These are phyloP conservation scores for Sinocyclocheilus rhinocerous DNA, from an alignment of 2,113 vertebrate genomes.

Conservation along the genomic window DNA sequence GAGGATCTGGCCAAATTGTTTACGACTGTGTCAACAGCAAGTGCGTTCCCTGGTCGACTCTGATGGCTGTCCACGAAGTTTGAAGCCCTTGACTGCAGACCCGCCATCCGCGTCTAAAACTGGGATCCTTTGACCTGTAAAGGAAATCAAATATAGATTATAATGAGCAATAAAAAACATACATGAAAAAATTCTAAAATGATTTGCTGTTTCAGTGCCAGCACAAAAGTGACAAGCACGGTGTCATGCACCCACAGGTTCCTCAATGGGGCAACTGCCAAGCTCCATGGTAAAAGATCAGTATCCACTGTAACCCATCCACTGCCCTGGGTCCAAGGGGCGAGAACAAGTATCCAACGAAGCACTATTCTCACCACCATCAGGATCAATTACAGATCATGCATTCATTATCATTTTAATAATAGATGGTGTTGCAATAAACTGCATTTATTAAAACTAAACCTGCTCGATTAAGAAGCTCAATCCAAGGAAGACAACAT, in stretches of 20 bases:
- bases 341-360: slow-evolving; percentile 22
- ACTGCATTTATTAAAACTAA: not conserved
- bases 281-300: slow-evolving; percentile 29
- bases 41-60: slow-evolving; percentile 81
- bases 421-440: slow-evolving; percentile 7
- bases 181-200: not conserved
- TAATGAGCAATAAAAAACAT: not conserved
- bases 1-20: slow-evolving; percentile 14
- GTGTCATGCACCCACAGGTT: not conserved
- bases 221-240: not conserved
- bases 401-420: slow-evolving; percentile 22
- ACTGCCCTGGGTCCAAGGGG: slow-evolving; percentile 24
- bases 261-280: slow-evolving; percentile 13
- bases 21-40: slow-evolving; percentile 84
- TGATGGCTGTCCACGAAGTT: slow-evolving; percentile 89
- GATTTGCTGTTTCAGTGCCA: not conserved
- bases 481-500: not conserved
- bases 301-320: slow-evolving; percentile 27
- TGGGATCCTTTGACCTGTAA: slow-evolving; percentile 90
- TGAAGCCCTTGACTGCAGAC: slow-evolving; percentile 85
- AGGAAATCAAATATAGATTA: slow-evolving; percentile 14
- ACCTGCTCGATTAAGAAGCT: not conserved
- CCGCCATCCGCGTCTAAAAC: slow-evolving; percentile 77
- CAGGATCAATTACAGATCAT: slow-evolving; percentile 32
- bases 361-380: slow-evolving; percentile 25